phyloP scores from a whole-genome alignment of 2,113 vertebrate species.

The Pipa parva region DNA sequence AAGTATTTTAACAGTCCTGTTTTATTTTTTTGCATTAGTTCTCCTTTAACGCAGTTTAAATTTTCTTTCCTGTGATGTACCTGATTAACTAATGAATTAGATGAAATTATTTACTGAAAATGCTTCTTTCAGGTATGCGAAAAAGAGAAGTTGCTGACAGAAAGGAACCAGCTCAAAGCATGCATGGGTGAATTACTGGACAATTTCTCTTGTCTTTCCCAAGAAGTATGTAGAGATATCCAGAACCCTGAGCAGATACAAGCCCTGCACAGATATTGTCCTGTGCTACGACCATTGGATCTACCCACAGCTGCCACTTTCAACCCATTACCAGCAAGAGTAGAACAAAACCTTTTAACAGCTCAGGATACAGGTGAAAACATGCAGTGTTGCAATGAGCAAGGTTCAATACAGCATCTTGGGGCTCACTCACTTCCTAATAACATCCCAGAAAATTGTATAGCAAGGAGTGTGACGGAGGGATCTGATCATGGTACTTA shows the following conservation, averaged over 20 bases:
- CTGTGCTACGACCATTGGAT: slow-evolving; percentile 81
- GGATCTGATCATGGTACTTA: slow-evolving; percentile 67
- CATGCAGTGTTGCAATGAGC: slow-evolving; percentile 71
- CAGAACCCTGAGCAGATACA: slow-evolving; percentile 95
- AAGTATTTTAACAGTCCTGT: too few relatives aligned
- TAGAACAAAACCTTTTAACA: slow-evolving; percentile 73
- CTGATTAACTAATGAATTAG: too few relatives aligned
- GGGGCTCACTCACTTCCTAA: slow-evolving; percentile 63
- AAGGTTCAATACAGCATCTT: slow-evolving; percentile 55
- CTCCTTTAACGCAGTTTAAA: too few relatives aligned
- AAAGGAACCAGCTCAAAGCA: slow-evolving; percentile 94
- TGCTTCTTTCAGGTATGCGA: slow-evolving; percentile 78
- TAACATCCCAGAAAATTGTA: slow-evolving; percentile 67
- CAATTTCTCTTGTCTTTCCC: slow-evolving; percentile 97
- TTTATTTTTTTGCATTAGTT: too few relatives aligned
- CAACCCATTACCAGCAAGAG: slow-evolving; percentile 67
- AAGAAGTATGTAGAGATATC: slow-evolving; percentile 94
- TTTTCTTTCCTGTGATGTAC: too few relatives aligned
- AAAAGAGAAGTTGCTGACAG: slow-evolving; percentile 93
- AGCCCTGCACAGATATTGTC: slow-evolving; percentile 92
- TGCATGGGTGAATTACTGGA: slow-evolving; percentile 97
- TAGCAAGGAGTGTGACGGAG: slow-evolving; percentile 56
- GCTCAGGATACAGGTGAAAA: slow-evolving; percentile 70
- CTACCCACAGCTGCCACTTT: slow-evolving; percentile 66
- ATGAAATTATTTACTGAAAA: neutral